Percentiles rank a stretch among this genome's conserved stretches.
Conservation (phyloP, 2,888 invertebrate genomes). For the Tholera decimalis region DNA sequence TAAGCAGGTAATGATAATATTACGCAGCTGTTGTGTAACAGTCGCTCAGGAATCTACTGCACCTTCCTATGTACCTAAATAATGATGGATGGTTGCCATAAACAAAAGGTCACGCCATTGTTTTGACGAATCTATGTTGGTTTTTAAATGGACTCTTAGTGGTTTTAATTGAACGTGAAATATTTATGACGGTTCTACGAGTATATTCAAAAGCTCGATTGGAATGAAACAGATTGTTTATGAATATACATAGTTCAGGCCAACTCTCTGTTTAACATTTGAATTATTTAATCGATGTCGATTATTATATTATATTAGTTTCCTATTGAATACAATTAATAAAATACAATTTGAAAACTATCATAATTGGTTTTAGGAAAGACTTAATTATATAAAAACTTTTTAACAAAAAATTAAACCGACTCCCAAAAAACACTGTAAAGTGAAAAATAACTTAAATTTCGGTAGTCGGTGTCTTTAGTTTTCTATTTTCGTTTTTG, state of each 20-base stretch:
- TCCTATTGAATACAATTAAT: too few species aligned
- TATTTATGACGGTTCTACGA: neutral
- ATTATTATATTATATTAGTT: too few species aligned
- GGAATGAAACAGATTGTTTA: neutral
- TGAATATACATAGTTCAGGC: neutral
- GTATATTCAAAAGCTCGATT: neutral
- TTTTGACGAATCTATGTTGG: neutral
- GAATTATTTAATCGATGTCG: too few species aligned
- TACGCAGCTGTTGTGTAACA: conserved; percentile 79
- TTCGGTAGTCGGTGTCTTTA: too few species aligned
- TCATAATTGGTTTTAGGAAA: too few species aligned
- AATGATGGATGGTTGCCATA: conserved; percentile 21
- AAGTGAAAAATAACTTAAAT: too few species aligned
- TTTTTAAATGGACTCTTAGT: conserved; percentile 4
- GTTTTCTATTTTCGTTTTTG: too few species aligned
- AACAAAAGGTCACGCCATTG: conserved; percentile 27
- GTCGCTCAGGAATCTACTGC: conserved; percentile 63
- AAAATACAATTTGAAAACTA: too few species aligned
- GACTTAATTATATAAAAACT: too few species aligned
- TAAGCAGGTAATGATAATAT: conserved; percentile 50
- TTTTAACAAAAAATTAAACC: too few species aligned
- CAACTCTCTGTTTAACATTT: neutral
- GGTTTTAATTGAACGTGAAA: conserved; percentile 1
- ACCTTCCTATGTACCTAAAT: conserved; percentile 46
- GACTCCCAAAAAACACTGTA: too few species aligned